These are phyloP conservation scores for Lasioglossum baleicum DNA, from an alignment of 1,140 invertebrate genomes.

Conservation along the genomic window DNA sequence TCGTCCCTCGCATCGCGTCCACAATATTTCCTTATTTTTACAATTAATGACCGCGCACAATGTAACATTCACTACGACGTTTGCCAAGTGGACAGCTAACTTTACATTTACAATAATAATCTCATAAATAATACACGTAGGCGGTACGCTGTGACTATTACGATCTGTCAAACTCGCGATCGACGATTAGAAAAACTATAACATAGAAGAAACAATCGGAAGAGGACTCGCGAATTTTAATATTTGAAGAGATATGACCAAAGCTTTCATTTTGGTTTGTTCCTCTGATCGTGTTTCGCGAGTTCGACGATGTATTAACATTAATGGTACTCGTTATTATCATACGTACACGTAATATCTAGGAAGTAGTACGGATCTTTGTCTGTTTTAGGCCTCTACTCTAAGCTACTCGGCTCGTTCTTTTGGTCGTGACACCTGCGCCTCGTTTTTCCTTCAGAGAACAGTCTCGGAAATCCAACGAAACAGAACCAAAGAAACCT, in stretches of 20 bases:
- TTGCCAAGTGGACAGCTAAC: conserved; percentile 48
- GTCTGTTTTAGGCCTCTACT: conserved; percentile 55
- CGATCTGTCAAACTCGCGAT: background rate
- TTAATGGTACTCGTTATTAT: conserved; percentile 53
- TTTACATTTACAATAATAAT: conserved; percentile 62
- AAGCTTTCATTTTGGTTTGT: too few species aligned
- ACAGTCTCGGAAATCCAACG: background rate
- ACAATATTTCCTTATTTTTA: background rate
- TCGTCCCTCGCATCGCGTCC: background rate
- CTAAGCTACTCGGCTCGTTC: conserved; percentile 45
- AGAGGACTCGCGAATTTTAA: too few species aligned
- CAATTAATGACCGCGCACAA: conserved; percentile 22
- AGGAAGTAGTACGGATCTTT: conserved; percentile 55
- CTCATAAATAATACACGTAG: conserved; percentile 63
- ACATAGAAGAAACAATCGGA: too few species aligned
- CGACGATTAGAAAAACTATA: too few species aligned
- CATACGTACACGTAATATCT: conserved; percentile 61
- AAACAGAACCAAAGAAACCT: background rate
- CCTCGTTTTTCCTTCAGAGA: background rate
- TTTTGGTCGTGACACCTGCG: conserved; percentile 57
- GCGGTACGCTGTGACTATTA: conserved; percentile 38
- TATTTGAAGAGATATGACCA: too few species aligned
- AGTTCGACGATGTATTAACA: conserved; percentile 33
- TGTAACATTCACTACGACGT: conserved; percentile 38
- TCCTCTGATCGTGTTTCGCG: conserved; percentile 3